Evolutionary conservation across 2,797 vertebrate species (phyloP), one percentile per base, ranked within the genome.

Genomic region (Microctenopoma lineatum): DNA sequence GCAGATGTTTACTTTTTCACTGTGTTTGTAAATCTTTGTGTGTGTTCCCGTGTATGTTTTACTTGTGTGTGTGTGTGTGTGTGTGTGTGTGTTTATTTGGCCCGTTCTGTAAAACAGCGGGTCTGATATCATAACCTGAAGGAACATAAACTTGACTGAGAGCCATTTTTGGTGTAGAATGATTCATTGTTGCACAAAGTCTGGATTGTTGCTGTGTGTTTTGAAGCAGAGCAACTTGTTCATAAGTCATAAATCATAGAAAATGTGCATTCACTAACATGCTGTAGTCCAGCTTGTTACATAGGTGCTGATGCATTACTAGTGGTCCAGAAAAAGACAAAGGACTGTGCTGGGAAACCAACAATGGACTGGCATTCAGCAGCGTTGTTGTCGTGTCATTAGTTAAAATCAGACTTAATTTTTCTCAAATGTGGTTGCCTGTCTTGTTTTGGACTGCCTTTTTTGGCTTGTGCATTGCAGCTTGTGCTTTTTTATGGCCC

Each of bases 401-500:
- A 88, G 21, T 85, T 68, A 44, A 67, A 77, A 68, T 68, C 75
- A 38, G 60, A 54, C 66, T 71, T 54, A 72, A 77, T 74, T 74
- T 46, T 46, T 18, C 16, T 57, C 41, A 60, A 26, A n/a, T 59
- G 60, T 53, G 54, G 41, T 68, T 68, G 70, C 81, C 57, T 59
- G 51, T 46, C 57, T 21, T 21, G 7, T 73, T 41, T 73, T 56
- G 54, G 54, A 69, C 57, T 75, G 81, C 62, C 56, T 74, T 47
- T 79, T 84, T 76, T 73, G 73, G 73, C 71, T 62, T 82, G 59
- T 73, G 55, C 36, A 44, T 63, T 65, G 48, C 42, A 52, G 65
- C 70, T 82, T 86, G 75, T 78, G 74, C 83, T 79, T 80, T 76
- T 66, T 76, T 54, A 70, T 90, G 87, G 83, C 84, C 47, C 45